A percentile compares a stretch with the other conserved stretches of the same genome.
These are phyloP conservation scores for Arctia plantaginis DNA, from an alignment of 2,888 invertebrate species.

Conservation along the genomic window DNA sequence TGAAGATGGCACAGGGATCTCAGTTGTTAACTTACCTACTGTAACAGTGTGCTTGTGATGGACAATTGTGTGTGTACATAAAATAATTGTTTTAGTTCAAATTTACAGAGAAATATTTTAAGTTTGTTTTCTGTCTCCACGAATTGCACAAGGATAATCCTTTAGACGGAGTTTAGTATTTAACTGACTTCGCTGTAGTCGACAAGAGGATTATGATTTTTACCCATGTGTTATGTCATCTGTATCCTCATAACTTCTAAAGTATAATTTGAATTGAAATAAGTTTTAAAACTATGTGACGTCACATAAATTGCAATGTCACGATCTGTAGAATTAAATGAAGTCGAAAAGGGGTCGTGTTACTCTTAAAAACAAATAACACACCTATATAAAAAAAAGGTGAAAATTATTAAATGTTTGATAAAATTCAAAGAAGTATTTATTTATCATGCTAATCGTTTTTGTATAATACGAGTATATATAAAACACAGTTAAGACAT, in stretches of 20 bases:
- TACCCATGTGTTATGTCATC: not conserved
- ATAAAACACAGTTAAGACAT: conserved; percentile 3
- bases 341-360: too few relatives aligned
- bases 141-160: not conserved
- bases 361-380: too few relatives aligned
- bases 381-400: too few relatives aligned
- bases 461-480: conserved; percentile 11
- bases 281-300: too few relatives aligned
- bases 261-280: not conserved
- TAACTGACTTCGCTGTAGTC: not conserved
- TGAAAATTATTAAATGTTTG: too few relatives aligned
- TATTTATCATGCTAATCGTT: not conserved
- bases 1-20: conserved; percentile 1
- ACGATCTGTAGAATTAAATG: too few relatives aligned
- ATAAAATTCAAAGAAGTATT: too few relatives aligned
- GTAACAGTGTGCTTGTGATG: not conserved
- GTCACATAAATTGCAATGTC: too few relatives aligned
- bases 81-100: not conserved
- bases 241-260: too few relatives aligned
- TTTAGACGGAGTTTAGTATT: not conserved
- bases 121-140: not conserved
- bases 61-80: too few relatives aligned
- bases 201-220: not conserved
- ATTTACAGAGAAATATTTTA: not conserved
- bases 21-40: not conserved